Base-by-base conservation (phyloP, 2,797 vertebrate species). In the Onychomys leucogaster region DNA sequence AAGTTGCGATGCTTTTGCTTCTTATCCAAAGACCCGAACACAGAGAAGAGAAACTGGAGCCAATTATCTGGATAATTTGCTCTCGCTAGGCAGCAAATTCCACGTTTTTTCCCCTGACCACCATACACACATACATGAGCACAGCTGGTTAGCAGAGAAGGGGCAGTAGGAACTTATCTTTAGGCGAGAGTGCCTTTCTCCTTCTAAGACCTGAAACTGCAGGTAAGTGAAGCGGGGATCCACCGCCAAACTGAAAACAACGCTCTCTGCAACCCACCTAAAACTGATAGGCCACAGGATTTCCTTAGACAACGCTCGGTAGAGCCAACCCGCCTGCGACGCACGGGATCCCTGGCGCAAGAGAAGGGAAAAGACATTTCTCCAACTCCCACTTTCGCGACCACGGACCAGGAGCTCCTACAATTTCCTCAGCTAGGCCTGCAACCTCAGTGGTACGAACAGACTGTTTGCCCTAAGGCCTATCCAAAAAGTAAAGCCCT, bases 1-100 rank as follows among this genome's bases (percentile, higher is more conserved):
- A 73, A 83, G 95, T 23, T 89, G 75, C 14, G 55, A 93, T 32
- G 87, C 34, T 67, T 71, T 71, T n/a, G 67, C 43, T 94, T 93
- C 82, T 91, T 55, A 14, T 96, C 90, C 69, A 81, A 94, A 96
- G 75, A 90, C n/a, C 57, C 69, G 13, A 78, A 65, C 95, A 92
- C 80, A 65, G 71, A 92, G 77, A 73, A 95, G 55, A 95, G 65
- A 96, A 65, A 95, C 96, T 91, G 95, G 92, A 95, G 93, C 94
- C 94, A 97, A 97, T 98, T 96, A 97, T 96, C 87, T 71, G 55
- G 94, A 97, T 96, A 97, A 96, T 97, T 98, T 96, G 90, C 83
- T 96, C 97, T 97, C 96, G 96, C 73, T 89, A 95, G 92, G 95
- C 71, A 96, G 94, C 76, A 97, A 97, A 97, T 97, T 95, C 76